Percentiles rank a stretch among this genome's conserved stretches.
phyloP scores from a whole-genome alignment of 23 tunicate species.

The Halocynthia roretzi region DNA sequence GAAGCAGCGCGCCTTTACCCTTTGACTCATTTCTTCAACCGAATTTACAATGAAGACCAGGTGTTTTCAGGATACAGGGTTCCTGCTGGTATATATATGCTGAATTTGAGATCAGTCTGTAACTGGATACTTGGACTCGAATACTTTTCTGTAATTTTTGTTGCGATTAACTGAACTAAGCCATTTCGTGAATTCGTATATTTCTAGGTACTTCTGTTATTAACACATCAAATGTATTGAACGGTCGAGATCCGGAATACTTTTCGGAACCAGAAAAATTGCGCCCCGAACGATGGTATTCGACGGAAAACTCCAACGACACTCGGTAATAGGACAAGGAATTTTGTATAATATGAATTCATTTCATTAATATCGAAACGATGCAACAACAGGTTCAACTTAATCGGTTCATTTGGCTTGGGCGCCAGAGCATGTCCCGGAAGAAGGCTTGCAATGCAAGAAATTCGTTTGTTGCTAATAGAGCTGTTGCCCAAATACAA shows the following conservation, averaged over 20 bases:
- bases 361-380: no score
- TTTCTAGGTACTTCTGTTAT: conserved; percentile 7
- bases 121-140: no score
- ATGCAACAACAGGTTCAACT: conserved; percentile 16
- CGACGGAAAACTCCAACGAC: no score
- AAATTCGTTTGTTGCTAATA: conserved; percentile 23
- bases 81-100: not conserved
- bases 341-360: no score
- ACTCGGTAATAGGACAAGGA: no score
- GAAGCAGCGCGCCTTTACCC: conserved; percentile 15
- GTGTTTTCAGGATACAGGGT: conserved; percentile 19
- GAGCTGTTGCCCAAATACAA: conserved; percentile 24
- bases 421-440: conserved; percentile 57
- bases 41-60: not conserved
- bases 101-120: no score
- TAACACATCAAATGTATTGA: conserved; percentile 6
- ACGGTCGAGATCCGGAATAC: not conserved
- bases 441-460: conserved; percentile 39
- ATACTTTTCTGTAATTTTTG: no score
- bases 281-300: conserved; percentile 11
- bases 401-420: conserved; percentile 43
- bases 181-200: no score
- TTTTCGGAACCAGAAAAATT: conserved; percentile 14
- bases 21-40: not conserved
- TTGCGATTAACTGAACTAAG: no score